Evolutionary conservation across 2,113 vertebrate genomes (phyloP).

Genomic region (Pseudorhombus dupliciocellatus): DNA sequence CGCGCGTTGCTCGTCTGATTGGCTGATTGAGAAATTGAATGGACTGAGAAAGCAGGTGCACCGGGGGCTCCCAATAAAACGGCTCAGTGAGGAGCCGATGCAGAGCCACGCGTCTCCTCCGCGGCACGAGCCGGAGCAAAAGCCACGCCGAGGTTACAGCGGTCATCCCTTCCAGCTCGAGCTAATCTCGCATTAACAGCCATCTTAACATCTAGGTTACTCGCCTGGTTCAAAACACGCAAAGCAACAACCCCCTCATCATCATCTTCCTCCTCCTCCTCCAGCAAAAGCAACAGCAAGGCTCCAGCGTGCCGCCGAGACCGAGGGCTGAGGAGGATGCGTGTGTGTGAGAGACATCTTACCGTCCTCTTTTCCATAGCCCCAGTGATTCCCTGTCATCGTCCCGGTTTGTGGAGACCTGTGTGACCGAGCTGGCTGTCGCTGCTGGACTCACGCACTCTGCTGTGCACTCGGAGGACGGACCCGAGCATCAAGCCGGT

Average conservation of each 20-base stretch:
- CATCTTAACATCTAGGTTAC: slow-evolving; percentile 16
- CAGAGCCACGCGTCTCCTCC: neutral
- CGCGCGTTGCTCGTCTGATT: neutral
- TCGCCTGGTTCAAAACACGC: neutral
- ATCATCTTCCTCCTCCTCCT: too few relatives aligned
- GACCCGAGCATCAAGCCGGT: slow-evolving; percentile 10
- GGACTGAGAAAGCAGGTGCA: neutral
- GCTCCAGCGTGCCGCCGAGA: neutral
- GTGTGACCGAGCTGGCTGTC: neutral
- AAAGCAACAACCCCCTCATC: neutral
- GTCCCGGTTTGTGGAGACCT: slow-evolving; percentile 11
- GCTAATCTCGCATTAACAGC: slow-evolving; percentile 71
- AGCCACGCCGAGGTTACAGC: slow-evolving; percentile 28
- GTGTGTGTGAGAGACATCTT: slow-evolving; percentile 69
- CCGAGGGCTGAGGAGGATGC: neutral
- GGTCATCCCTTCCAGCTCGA: slow-evolving; percentile 44
- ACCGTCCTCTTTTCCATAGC: slow-evolving; percentile 94
- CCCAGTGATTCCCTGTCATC: slow-evolving; percentile 92
- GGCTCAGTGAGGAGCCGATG: neutral
- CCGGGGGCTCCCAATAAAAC: neutral
- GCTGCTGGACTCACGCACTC: neutral
- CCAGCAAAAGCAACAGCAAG: neutral
- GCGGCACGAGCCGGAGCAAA: neutral
- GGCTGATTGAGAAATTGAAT: neutral
- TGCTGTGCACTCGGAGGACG: slow-evolving; percentile 15